Conservation (phyloP, 2,888 invertebrate species). For the Brachynemurus nebulosus region DNA sequence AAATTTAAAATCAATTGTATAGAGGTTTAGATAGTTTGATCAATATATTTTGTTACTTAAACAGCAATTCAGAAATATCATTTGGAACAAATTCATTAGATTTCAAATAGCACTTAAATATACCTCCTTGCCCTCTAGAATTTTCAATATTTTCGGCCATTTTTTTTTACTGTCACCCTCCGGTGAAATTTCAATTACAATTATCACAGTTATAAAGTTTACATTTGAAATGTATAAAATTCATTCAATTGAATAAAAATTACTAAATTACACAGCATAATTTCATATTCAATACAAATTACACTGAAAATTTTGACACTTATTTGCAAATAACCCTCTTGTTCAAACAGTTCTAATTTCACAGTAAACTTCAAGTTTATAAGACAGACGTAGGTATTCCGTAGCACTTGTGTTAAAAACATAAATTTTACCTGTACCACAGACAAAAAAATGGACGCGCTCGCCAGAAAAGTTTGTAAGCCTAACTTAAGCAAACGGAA, state of each 20-base stretch:
- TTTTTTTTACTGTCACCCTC: constrained; percentile 25
- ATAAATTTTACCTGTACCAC: too few relatives aligned
- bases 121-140: constrained; percentile 50
- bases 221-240: not conserved
- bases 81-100: too few relatives aligned
- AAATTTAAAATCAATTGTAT: too few relatives aligned
- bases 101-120: too few relatives aligned
- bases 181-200: constrained; percentile 7
- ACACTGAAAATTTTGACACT: constrained; percentile 3
- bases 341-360: not conserved
- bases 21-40: too few relatives aligned
- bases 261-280: constrained; percentile 2
- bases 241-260: not conserved
- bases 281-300: constrained; percentile 5
- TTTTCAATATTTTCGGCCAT: constrained; percentile 63
- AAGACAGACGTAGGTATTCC: not conserved
- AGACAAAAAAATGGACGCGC: too few relatives aligned
- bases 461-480: too few relatives aligned
- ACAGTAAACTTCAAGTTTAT: not conserved
- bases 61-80: too few relatives aligned
- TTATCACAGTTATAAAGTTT: not conserved
- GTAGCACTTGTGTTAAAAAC: too few relatives aligned
- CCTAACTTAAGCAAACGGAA: too few relatives aligned
- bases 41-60: too few relatives aligned
- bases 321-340: constrained; percentile 4